Percentiles rank a stretch among this genome's conserved stretches.
These are phyloP conservation scores for Laticauda colubrina DNA, from an alignment of 2,113 vertebrate genomes.

Conservation along the genomic window DNA sequence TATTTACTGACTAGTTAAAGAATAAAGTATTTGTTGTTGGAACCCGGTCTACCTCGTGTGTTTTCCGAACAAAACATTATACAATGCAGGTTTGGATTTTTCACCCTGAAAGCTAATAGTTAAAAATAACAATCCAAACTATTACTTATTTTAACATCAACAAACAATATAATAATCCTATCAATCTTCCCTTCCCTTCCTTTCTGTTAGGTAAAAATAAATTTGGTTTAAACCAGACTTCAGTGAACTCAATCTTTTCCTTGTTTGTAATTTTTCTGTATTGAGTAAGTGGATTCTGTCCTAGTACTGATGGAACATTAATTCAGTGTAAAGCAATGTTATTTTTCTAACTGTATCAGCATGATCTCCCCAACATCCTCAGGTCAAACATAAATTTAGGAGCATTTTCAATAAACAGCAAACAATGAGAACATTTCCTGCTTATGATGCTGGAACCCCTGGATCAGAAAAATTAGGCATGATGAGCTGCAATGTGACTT, in stretches of 20 bases:
- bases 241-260: not conserved
- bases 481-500: slow-evolving; percentile 50
- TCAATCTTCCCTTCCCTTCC: not conserved
- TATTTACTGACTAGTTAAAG: too few relatives aligned
- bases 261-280: not conserved
- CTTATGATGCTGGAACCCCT: slow-evolving; percentile 59
- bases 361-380: slow-evolving; percentile 15
- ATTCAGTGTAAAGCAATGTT: not conserved
- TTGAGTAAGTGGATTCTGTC: not conserved
- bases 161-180: not conserved
- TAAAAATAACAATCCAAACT: not conserved
- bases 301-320: not conserved
- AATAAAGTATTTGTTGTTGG: too few relatives aligned
- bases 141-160: not conserved
- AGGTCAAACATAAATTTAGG: slow-evolving; percentile 71
- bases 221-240: not conserved
- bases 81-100: not conserved
- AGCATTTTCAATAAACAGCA: slow-evolving; percentile 71
- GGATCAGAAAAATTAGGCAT: slow-evolving; percentile 51
- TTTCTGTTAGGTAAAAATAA: not conserved
- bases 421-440: slow-evolving; percentile 69
- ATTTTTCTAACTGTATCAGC: not conserved
- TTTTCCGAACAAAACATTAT: too few relatives aligned
- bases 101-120: not conserved
- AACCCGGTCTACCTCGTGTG: too few relatives aligned